Percentiles rank a stretch among this genome's conserved stretches.
Conservation (phyloP, 2,888 invertebrate species). For the Ormyrus pomaceus region DNA sequence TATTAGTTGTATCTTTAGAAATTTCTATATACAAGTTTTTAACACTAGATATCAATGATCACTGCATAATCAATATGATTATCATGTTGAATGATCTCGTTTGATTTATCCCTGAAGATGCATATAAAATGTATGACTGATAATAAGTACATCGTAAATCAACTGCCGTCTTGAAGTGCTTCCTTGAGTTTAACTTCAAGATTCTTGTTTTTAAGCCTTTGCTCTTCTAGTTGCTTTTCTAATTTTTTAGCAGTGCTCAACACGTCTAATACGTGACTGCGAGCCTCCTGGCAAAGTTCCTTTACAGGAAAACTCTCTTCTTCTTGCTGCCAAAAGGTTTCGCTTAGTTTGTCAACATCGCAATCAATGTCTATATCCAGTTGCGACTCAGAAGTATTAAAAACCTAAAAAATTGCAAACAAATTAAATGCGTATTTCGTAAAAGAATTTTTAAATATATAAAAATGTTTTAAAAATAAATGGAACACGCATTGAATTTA, state of each 20-base stretch:
- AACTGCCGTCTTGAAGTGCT: constrained; percentile 71
- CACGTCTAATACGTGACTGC: constrained; percentile 4
- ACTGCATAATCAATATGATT: background rate
- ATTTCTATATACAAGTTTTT: background rate
- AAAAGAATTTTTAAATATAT: no score
- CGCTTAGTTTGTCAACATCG: constrained; percentile 47
- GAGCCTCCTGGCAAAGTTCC: constrained; percentile 37
- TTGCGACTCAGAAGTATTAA: background rate
- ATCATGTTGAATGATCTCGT: background rate
- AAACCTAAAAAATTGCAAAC: no score
- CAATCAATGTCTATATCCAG: constrained; percentile 28
- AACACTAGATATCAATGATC: background rate
- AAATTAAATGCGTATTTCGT: no score
- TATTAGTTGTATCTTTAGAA: background rate
- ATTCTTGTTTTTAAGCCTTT: constrained; percentile 75
- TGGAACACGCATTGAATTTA: no score
- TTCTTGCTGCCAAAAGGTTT: constrained; percentile 38
- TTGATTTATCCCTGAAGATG: constrained; percentile 1
- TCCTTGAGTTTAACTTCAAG: constrained; percentile 77
- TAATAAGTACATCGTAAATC: constrained; percentile 24
- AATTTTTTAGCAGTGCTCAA: constrained; percentile 71
- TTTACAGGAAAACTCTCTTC: constrained; percentile 4
- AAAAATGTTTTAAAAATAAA: no score
- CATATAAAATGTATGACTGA: constrained; percentile 1
- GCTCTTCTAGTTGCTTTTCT: constrained; percentile 77